phyloP scores from a whole-genome alignment of 2,888 invertebrate species.

The Sisyra nigra region DNA sequence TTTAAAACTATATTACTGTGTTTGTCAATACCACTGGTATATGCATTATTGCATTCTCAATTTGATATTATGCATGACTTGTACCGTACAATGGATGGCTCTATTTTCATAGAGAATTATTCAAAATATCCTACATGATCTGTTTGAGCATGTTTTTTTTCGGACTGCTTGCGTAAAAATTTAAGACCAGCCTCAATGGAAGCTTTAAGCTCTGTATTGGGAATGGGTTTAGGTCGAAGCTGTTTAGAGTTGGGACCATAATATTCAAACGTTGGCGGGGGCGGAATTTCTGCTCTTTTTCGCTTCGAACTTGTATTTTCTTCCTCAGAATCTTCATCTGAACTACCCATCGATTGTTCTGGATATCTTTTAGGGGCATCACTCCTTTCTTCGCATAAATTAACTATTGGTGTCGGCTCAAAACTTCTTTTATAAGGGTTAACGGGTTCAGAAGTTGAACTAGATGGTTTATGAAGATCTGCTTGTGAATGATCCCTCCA shows the following conservation, averaged over 20 bases:
- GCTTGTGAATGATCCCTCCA: slow-evolving; percentile 3
- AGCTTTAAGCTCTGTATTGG: slow-evolving; percentile 25
- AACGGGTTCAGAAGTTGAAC: not conserved
- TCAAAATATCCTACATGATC: slow-evolving; percentile 8
- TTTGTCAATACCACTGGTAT: too few relatives aligned
- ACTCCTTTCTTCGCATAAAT: slow-evolving; percentile 12
- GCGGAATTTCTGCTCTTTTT: slow-evolving; percentile 35
- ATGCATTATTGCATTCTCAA: too few relatives aligned
- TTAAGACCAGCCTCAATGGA: slow-evolving; percentile 37
- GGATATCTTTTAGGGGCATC: slow-evolving; percentile 7
- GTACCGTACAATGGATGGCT: too few relatives aligned
- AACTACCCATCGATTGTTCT: slow-evolving; percentile 1
- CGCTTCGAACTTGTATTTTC: slow-evolving; percentile 10
- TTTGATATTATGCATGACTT: too few relatives aligned
- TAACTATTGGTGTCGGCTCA: slow-evolving; percentile 14
- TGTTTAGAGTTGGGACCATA: slow-evolving; percentile 29
- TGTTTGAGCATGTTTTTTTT: slow-evolving; percentile 21
- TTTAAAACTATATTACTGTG: too few relatives aligned
- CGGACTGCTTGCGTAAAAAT: slow-evolving; percentile 34
- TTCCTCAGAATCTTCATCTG: slow-evolving; percentile 12
- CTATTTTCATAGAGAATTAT: slow-evolving; percentile 1
- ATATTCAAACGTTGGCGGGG: slow-evolving; percentile 49
- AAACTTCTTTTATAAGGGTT: slow-evolving; percentile 7
- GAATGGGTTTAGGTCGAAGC: slow-evolving; percentile 11
- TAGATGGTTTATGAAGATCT: not conserved